Percentiles rank a stretch among this genome's conserved stretches.
Conservation (phyloP, 1,140 invertebrate genomes). For the Aphis gossypii region DNA sequence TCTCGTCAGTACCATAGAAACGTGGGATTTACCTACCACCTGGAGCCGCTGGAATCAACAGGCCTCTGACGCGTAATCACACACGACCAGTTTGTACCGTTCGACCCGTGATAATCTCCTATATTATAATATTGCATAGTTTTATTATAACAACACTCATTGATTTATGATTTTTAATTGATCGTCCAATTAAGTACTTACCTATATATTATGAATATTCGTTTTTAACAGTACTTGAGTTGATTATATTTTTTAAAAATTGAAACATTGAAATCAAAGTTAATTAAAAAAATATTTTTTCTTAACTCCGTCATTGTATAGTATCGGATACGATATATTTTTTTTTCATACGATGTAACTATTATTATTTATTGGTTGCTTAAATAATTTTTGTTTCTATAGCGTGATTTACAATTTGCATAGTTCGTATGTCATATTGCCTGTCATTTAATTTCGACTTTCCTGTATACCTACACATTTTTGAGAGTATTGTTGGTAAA, state of each 20-base stretch:
- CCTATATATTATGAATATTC: neutral
- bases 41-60: constrained; percentile 36
- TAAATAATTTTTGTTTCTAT: neutral
- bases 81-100: neutral
- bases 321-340: too few relatives aligned
- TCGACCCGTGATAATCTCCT: neutral
- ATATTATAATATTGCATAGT: neutral
- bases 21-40: neutral
- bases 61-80: neutral
- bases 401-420: neutral
- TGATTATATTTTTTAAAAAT: neutral
- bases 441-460: neutral
- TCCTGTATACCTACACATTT: neutral
- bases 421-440: too few relatives aligned
- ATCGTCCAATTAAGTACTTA: neutral
- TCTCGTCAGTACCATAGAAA: neutral
- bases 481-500: neutral
- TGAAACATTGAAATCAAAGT: too few relatives aligned
- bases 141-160: neutral
- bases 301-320: neutral
- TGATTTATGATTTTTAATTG: neutral
- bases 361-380: too few relatives aligned
- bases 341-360: too few relatives aligned
- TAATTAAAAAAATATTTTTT: neutral
- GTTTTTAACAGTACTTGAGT: neutral